These are phyloP conservation scores for Erebia ligea DNA, from an alignment of 2,888 invertebrate species.

Conservation along the genomic window DNA sequence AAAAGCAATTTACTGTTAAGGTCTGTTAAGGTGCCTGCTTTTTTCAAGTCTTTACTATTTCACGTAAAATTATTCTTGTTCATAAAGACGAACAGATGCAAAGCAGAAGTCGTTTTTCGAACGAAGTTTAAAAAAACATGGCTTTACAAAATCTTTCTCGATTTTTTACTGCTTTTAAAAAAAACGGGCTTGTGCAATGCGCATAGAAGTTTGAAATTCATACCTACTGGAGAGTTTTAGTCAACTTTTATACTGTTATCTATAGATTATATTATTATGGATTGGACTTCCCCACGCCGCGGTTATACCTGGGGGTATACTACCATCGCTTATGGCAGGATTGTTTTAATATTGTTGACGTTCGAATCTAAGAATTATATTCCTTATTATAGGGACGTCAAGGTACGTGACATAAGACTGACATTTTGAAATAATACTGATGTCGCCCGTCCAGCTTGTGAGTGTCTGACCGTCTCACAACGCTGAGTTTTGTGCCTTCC, in stretches of 20 bases:
- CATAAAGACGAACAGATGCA: not conserved
- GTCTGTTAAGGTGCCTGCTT: not conserved
- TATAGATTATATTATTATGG: too few relatives aligned
- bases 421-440: too few relatives aligned
- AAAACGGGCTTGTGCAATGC: not conserved
- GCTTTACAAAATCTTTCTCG: not conserved
- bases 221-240: not conserved
- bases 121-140: not conserved
- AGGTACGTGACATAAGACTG: too few relatives aligned
- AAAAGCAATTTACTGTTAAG: constrained; percentile 16
- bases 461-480: too few relatives aligned
- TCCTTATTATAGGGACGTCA: too few relatives aligned
- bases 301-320: too few relatives aligned
- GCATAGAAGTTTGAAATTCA: not conserved
- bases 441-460: too few relatives aligned
- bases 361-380: too few relatives aligned
- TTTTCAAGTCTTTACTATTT: not conserved
- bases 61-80: not conserved
- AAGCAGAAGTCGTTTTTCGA: not conserved
- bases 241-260: not conserved
- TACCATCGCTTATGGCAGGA: too few relatives aligned
- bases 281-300: too few relatives aligned
- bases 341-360: too few relatives aligned
- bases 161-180: not conserved
- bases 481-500: too few relatives aligned